These are phyloP conservation scores for Helarctos malayanus DNA, from an alignment of 2,797 vertebrate species.

Conservation along the genomic window DNA sequence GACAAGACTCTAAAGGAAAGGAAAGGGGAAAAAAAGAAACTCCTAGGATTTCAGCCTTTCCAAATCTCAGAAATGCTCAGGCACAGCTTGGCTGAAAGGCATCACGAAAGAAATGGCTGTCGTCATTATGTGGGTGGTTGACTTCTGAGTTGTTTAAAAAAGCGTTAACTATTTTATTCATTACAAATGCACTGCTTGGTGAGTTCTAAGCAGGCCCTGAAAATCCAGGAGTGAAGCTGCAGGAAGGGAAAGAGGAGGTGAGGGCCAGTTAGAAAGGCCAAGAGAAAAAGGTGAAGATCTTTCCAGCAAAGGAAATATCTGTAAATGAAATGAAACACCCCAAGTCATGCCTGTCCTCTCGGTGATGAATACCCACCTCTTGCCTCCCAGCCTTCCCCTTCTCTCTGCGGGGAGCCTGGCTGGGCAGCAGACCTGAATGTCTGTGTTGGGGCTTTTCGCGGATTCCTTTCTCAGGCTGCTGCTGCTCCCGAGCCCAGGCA, in stretches of 20 bases:
- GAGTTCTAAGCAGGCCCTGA: neutral
- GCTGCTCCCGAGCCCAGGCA: neutral
- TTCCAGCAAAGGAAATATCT: neutral
- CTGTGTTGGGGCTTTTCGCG: neutral
- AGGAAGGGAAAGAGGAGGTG: neutral
- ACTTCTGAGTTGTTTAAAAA: neutral
- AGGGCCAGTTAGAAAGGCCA: neutral
- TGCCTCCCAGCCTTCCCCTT: too few species aligned
- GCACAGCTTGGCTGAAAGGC: neutral
- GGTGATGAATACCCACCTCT: neutral
- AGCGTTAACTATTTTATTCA: conserved; percentile 38
- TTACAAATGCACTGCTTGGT: neutral
- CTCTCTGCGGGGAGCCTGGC: neutral
- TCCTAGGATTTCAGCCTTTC: neutral
- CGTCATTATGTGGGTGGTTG: neutral
- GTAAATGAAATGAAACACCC: neutral
- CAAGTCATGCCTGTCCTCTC: neutral
- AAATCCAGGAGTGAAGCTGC: neutral
- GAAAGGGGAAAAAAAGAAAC: neutral
- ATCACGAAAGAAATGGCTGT: conserved; percentile 25
- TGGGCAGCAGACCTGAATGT: neutral
- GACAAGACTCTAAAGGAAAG: neutral
- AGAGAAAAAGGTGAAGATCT: neutral
- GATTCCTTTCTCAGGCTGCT: neutral
- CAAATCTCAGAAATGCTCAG: neutral